phyloP scores from a whole-genome alignment of 2,113 vertebrate species.

The Xenopus borealis region DNA sequence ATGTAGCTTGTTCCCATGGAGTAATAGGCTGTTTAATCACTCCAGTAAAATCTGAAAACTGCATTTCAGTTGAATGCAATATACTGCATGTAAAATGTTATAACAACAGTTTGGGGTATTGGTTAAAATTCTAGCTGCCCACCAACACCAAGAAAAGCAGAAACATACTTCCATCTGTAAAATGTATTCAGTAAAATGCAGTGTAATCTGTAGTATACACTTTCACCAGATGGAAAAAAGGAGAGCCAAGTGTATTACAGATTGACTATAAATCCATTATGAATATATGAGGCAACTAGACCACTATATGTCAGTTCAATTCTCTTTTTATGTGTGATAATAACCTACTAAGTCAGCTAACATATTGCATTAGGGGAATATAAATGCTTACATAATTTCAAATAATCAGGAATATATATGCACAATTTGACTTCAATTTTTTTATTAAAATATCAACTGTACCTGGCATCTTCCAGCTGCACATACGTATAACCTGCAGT shows the following conservation, averaged over 20 bases:
- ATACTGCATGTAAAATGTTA: neutral
- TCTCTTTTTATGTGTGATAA: conserved; percentile 61
- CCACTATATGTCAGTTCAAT: conserved; percentile 56
- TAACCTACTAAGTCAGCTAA: conserved; percentile 60
- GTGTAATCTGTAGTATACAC: conserved; percentile 40
- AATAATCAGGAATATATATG: conserved; percentile 36
- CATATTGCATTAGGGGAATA: conserved; percentile 42
- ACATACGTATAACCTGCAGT: conserved; percentile 25
- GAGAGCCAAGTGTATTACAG: conserved; percentile 54
- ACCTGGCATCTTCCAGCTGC: conserved; percentile 38
- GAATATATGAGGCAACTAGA: conserved; percentile 57
- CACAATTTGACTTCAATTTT: conserved; percentile 30
- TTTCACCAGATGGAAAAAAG: conserved; percentile 64
- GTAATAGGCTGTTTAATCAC: too few relatives aligned
- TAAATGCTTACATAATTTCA: conserved; percentile 38
- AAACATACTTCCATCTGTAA: conserved; percentile 13
- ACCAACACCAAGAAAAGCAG: neutral
- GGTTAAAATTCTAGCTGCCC: neutral
- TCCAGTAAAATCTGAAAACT: too few relatives aligned
- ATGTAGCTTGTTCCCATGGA: too few relatives aligned
- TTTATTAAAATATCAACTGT: conserved; percentile 37
- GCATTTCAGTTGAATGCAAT: too few relatives aligned
- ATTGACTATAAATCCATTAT: conserved; percentile 67
- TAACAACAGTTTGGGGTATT: neutral
- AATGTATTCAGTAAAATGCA: conserved; percentile 8